Evolutionary conservation across 2,888 invertebrate genomes (phyloP), one percentile per base, ranked within the genome.

Genomic region (Cataglyphis albicans): DNA sequence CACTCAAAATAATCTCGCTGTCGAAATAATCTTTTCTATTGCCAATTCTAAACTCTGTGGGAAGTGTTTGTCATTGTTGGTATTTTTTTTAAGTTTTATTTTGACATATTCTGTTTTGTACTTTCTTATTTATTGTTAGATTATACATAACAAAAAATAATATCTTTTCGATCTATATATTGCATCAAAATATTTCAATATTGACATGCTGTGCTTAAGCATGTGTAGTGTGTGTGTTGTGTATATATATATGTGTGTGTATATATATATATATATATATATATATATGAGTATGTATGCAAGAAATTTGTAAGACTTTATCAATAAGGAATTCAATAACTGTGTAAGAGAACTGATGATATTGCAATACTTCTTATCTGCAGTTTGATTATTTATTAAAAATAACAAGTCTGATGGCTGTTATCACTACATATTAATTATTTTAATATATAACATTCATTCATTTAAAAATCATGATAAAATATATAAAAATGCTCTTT

Each of bases 381-480:
- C 21, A 75, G 25, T 35, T 64, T 64, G 48, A 75, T 64, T 59
- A 73, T 73, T 59, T 73, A 59, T 0, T 73, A 64, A 75, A 74
- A 61, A 32, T 48, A 64, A 64, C 10, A 25, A 25, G 48, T 52
- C 18, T 64, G 44, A 3, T 52, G 35, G 7, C 9, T 32, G 25
- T 75, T 48, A 18, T 64, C 18, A 12, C 10, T 44, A 35, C 59
- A 41, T 59, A 41, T 52, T 25, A 57, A 64, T 35, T 52, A 48
- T 32, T 52, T 75, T 35, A 65, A 52, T 35, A 21, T 25, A 44
- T 18, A 35, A 32, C 38, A 72, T 25, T 25, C n/a, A 41, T 12
- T 48, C 1, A 48, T 48, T 41, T 68, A 21, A 64, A 74, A 48
- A 64, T 64, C 1, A 15, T 32, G 10, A 21, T 32, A 15, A 38